Evolutionary conservation across 1,140 invertebrate genomes (phyloP), one percentile per base, ranked within the genome.

Genomic region (Drosophila cardini): DNA sequence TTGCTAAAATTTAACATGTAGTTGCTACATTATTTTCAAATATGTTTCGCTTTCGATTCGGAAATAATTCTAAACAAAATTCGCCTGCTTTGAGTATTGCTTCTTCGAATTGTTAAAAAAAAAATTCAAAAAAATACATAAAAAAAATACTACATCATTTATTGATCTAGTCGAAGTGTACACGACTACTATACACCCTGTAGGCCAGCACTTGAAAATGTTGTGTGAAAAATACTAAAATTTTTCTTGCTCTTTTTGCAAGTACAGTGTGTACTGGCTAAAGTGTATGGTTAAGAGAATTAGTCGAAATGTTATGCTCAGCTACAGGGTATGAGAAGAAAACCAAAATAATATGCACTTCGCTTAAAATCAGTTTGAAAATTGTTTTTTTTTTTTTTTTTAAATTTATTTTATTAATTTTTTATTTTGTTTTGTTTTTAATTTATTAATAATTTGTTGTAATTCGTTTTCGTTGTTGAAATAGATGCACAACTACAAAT

Each of bases 1-100:
- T 84, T 83, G 63, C 80, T 83, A 82, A 82, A 76, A 76, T 86
- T 86, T 87, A 87, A 87, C 83, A 87, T 86, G 83, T 87, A 87
- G 83, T 86, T 87, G 68, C 83, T 87, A 86, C 83, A 86, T 87
- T 79, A 82, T 87, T 86, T 61, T 26, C 21, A 70, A 82, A 87
- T 87, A 87, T 82, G 81, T 85, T 74, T 81, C 36, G 72, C 43
- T 50, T 73, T 71, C 18, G 32, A 57, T 50, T 18, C 2, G 48
- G 34, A 40, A 40, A 62, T 15, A 30, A 50, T 30, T 30, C 46
- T 50, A 26, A 38, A 67, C 16, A 30, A 21, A 60, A 55, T 40
- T 61, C 38, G 65, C 65, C 65, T 52, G 50, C 16, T 71, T 64
- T 61, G 52, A 53, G 50, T 69, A 79, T 76, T 69, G 80, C 80